Base-by-base conservation (phyloP, 2,888 invertebrate genomes). In the Syrphus vitripennis region DNA sequence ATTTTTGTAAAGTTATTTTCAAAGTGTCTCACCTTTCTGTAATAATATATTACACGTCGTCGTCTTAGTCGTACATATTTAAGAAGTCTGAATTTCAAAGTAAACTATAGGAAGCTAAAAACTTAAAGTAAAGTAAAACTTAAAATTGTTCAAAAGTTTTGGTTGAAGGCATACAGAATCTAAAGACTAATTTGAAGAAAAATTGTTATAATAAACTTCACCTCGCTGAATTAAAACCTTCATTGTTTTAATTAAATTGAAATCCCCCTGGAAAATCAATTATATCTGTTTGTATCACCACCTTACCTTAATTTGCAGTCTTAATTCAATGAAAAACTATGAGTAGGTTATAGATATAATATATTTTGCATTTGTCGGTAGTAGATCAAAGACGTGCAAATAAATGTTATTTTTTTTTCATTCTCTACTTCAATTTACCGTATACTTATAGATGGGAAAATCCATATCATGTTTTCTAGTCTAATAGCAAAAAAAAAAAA, bases 301-400 rank as follows among this genome's bases (percentile, higher is more conserved):
- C 26, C 45, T n/a, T n/a, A 45, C 65, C 42, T 45, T 65, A 29
- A 65, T 59, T 37, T 59, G 34, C 34, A 59, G 19, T 59, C 59
- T 34, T 21, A 37, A 59, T 45, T 45, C 29, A 19, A 1, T 45
- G 29, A 19, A 45, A 65, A 45, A 29, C 10, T 31, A n/a, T n/a
- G 21, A 72, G 48, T 34, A 72, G n/a, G n/a, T 40, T 16, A 34
- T 24, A 29, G 29, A 29, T 29, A 5, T 29, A 6, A 5, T 29
- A 10, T 48, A 21, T 48, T 14, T 59, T 2, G 24, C 14, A 19
- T 5, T 5, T 29, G 65, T 45, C 79, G 69, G 79, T 48, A 63
- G 19, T 14, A 70, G 61, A 83, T 83, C 63, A 80, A 83, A 83
- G 45, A 29, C 24, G 24, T 19, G 29, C 34, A 45, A 65, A 65